Evolutionary conservation across 2,113 vertebrate genomes (phyloP).

Genomic region (Panthera uncia): DNA sequence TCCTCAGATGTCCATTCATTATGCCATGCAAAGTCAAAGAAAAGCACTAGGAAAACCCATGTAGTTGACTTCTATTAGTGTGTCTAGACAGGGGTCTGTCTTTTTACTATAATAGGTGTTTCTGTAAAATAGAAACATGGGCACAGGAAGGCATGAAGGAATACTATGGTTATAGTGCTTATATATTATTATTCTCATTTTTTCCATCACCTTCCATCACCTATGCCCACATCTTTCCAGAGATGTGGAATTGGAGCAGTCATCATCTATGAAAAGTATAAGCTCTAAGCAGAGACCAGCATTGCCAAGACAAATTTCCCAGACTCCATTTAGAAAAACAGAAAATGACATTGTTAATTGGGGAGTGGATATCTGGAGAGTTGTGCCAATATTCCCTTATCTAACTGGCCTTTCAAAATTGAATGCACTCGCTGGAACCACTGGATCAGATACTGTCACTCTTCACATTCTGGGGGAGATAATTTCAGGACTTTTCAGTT

Average conservation of each 20-base stretch:
- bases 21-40: background rate
- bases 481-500: conserved; percentile 69
- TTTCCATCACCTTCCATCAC: background rate
- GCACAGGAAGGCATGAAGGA: background rate
- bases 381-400: conserved; percentile 69
- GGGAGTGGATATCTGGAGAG: conserved; percentile 43
- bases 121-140: background rate
- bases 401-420: conserved; percentile 77
- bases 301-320: conserved; percentile 54
- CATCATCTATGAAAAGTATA: conserved; percentile 31
- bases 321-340: conserved; percentile 57
- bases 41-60: background rate
- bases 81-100: background rate
- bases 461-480: conserved; percentile 63
- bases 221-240: background rate
- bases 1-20: background rate
- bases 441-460: conserved; percentile 65
- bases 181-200: background rate
- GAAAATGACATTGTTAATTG: conserved; percentile 77
- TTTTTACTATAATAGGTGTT: background rate
- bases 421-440: conserved; percentile 45
- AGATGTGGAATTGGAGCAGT: background rate
- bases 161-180: background rate
- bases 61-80: background rate
- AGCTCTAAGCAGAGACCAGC: background rate